A percentile compares a stretch with the other conserved stretches of the same genome.
These are phyloP conservation scores for Siderastrea radians DNA, from an alignment of 92 coral and sea anemone genomes.

Conservation along the genomic window DNA sequence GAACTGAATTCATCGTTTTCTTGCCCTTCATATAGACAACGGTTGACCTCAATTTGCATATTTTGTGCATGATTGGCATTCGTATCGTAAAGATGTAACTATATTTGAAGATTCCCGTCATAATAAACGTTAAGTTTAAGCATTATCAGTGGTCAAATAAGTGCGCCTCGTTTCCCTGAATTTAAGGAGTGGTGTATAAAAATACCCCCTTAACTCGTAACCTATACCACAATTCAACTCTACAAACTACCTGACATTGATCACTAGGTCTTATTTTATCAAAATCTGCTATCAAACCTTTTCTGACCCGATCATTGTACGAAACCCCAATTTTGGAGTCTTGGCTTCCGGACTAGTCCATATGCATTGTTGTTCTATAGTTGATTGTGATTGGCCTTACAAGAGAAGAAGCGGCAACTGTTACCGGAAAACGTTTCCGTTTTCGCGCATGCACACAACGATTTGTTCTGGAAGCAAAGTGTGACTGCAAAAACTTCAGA, in stretches of 20 bases:
- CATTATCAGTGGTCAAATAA: constrained; percentile 51
- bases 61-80: constrained; percentile 33
- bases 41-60: constrained; percentile 40
- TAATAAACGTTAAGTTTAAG: constrained; percentile 44
- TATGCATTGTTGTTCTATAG: no score
- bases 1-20: no score
- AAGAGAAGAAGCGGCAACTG: no score
- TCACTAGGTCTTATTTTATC: constrained; percentile 41
- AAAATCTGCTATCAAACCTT: constrained; percentile 59
- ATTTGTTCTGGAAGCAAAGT: no score
- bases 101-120: constrained; percentile 34
- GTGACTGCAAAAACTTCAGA: no score
- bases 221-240: constrained; percentile 56
- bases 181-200: constrained; percentile 41
- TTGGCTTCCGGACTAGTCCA: constrained; percentile 40
- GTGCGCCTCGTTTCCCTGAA: constrained; percentile 53
- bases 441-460: no score
- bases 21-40: no score
- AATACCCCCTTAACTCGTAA: constrained; percentile 48
- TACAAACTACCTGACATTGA: constrained; percentile 65
- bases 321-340: constrained; percentile 52
- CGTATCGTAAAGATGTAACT: constrained; percentile 47
- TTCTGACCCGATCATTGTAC: constrained; percentile 66
- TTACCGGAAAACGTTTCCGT: no score
- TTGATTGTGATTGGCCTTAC: no score